These are phyloP conservation scores for Heliconius eleuchia DNA, from an alignment of 1,140 invertebrate genomes.

Conservation along the genomic window DNA sequence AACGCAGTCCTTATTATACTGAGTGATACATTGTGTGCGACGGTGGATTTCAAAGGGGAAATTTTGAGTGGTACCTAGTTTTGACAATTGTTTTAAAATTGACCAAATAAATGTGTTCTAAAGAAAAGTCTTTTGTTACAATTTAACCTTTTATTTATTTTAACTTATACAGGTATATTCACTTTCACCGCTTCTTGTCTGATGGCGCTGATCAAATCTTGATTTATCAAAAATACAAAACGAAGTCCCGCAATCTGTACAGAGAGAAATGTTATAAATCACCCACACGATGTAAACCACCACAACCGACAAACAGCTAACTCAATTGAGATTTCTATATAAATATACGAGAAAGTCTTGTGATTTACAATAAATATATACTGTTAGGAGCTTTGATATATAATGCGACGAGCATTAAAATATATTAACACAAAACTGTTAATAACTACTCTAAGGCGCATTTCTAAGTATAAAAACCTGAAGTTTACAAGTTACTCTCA, in stretches of 20 bases:
- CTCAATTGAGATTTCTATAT: not conserved
- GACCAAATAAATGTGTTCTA: slow-evolving; percentile 82
- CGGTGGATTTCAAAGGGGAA: slow-evolving; percentile 57
- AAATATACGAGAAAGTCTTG: not conserved
- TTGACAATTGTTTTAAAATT: slow-evolving; percentile 74
- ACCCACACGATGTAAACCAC: not conserved
- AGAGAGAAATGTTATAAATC: not conserved
- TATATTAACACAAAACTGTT: not conserved
- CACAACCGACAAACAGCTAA: not conserved
- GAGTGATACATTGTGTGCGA: slow-evolving; percentile 39
- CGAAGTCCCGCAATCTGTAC: slow-evolving; percentile 91
- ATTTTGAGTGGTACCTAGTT: slow-evolving; percentile 73
- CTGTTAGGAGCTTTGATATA: not conserved
- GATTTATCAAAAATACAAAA: slow-evolving; percentile 96
- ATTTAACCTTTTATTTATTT: slow-evolving; percentile 44
- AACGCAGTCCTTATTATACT: slow-evolving; percentile 28
- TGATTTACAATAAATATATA: not conserved
- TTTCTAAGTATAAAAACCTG: no score
- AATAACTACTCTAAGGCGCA: not conserved
- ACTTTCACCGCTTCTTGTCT: slow-evolving; percentile 91
- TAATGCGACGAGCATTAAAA: not conserved
- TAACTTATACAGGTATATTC: slow-evolving; percentile 78
- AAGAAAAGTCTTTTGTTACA: slow-evolving; percentile 69
- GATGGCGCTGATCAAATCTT: slow-evolving; percentile 93
- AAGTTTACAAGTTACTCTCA: no score